phyloP scores from a whole-genome alignment of 2,888 invertebrate genomes.

The Noctua janthe region DNA sequence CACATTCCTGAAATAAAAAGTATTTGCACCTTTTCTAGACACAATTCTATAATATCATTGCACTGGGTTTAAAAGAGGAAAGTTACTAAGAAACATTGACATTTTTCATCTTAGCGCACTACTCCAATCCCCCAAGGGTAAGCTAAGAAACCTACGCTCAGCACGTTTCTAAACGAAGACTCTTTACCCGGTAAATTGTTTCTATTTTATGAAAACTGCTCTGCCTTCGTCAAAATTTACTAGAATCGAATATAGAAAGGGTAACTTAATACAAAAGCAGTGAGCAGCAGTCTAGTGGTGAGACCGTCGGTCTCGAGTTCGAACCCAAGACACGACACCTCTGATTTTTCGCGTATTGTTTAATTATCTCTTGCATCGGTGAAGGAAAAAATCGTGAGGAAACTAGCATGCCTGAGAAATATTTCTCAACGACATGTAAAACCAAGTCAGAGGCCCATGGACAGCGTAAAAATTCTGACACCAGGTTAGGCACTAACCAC shows the following conservation, averaged over 20 bases:
- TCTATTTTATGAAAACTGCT: slow-evolving; percentile 8
- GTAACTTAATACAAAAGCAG: neutral
- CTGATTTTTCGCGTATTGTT: too few relatives aligned
- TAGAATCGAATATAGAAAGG: slow-evolving; percentile 8
- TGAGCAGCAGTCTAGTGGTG: too few relatives aligned
- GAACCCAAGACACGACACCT: too few relatives aligned
- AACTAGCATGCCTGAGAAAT: too few relatives aligned
- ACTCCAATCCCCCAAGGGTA: neutral
- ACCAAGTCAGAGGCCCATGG: too few relatives aligned
- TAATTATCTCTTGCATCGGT: too few relatives aligned
- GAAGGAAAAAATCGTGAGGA: too few relatives aligned
- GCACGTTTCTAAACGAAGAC: slow-evolving; percentile 21
- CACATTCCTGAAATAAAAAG: neutral
- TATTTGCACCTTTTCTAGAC: neutral
- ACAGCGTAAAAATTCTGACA: too few relatives aligned
- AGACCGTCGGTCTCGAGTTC: too few relatives aligned
- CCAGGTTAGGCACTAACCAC: too few relatives aligned
- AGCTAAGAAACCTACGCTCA: neutral
- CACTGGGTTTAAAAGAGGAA: neutral
- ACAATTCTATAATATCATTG: neutral
- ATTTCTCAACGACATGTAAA: too few relatives aligned
- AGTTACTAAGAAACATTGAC: neutral
- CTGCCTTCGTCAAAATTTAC: neutral
- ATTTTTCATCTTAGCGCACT: slow-evolving; percentile 6
- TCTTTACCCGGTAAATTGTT: slow-evolving; percentile 28